phyloP scores from a whole-genome alignment of 2,113 vertebrate species.

The Sminthopsis crassicaudata region DNA sequence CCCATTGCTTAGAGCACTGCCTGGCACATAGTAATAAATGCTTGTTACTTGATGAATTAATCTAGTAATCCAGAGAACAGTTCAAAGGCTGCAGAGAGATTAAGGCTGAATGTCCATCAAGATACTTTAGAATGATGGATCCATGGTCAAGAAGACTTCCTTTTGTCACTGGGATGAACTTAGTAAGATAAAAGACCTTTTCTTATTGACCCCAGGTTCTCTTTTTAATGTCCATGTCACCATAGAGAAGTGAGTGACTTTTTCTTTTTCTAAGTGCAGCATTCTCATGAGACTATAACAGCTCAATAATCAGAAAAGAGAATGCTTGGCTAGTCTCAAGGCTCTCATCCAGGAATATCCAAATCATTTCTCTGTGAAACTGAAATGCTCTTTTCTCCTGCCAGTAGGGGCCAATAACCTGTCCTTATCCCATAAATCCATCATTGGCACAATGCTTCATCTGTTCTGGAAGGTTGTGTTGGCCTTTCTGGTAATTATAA shows the following conservation, averaged over 20 bases:
- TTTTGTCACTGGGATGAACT: neutral
- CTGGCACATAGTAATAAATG: neutral
- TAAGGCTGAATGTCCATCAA: neutral
- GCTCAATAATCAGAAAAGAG: neutral
- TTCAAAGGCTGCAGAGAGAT: neutral
- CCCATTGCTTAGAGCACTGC: neutral
- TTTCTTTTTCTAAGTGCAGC: neutral
- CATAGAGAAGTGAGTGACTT: neutral
- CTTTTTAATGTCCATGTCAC: neutral
- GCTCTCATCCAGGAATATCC: neutral
- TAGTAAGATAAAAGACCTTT: neutral
- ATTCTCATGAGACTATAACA: neutral
- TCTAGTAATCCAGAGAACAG: neutral
- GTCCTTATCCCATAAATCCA: neutral
- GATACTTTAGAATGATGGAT: neutral
- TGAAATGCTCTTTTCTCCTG: neutral
- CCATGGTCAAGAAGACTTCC: rapidly evolving
- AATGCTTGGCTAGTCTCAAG: neutral
- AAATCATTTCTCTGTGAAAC: neutral
- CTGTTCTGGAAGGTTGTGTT: neutral
- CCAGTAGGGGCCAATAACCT: neutral
- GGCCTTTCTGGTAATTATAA: neutral
- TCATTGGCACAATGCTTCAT: neutral
- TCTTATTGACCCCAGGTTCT: neutral
- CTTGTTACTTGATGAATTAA: neutral